phyloP scores from a whole-genome alignment of 2,797 vertebrate species.

The Oryzias dopingdopingensis region DNA sequence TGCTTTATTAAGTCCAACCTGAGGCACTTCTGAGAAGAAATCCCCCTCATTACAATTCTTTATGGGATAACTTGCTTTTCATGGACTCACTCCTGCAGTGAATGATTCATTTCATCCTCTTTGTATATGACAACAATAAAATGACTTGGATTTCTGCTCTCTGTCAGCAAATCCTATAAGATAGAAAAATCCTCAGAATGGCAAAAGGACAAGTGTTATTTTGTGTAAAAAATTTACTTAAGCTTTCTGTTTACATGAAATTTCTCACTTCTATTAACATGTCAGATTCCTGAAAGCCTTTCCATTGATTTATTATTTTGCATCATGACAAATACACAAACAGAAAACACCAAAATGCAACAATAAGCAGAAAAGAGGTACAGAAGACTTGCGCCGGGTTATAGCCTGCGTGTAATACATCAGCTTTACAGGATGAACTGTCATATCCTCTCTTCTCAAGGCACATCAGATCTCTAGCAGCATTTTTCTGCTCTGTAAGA shows the following conservation, averaged over 20 bases:
- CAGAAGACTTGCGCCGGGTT: conserved; percentile 28
- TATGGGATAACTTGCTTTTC: conserved; percentile 32
- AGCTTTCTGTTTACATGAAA: conserved; percentile 4
- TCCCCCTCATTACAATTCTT: conserved; percentile 30
- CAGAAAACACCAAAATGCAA: conserved; percentile 21
- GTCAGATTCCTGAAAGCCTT: conserved; percentile 31
- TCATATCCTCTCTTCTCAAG: conserved; percentile 21
- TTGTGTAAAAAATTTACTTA: conserved; percentile 14
- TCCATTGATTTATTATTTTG: conserved; percentile 45
- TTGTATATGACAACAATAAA: conserved; percentile 7
- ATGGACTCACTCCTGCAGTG: conserved; percentile 2
- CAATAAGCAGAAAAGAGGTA: conserved; percentile 30
- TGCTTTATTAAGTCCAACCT: conserved; percentile 24
- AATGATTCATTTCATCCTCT: not conserved
- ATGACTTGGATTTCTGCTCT: conserved; percentile 6
- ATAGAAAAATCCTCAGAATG: not conserved
- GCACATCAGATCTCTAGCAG: conserved; percentile 28
- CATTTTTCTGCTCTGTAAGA: conserved; percentile 18
- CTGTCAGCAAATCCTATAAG: not conserved
- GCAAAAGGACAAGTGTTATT: conserved; percentile 7
- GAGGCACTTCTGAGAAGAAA: conserved; percentile 22
- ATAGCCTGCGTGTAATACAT: conserved; percentile 40
- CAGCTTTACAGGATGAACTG: conserved; percentile 42
- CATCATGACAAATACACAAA: conserved; percentile 14
- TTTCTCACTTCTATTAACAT: conserved; percentile 1